These are phyloP conservation scores for Plotosus lineatus DNA, from an alignment of 2,113 vertebrate species.

Conservation along the genomic window DNA sequence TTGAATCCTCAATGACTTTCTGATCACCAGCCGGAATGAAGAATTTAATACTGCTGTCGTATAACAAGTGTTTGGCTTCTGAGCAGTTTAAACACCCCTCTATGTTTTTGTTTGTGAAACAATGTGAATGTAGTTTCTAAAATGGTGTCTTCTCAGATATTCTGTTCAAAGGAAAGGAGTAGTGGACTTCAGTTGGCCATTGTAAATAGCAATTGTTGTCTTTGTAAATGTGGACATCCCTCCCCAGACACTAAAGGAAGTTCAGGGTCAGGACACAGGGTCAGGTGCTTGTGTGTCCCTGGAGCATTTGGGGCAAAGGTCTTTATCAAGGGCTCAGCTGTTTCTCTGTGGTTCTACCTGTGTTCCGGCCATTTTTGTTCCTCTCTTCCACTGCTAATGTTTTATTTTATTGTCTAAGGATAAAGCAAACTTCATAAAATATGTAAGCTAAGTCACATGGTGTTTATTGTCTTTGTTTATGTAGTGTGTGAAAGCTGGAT, in stretches of 20 bases:
- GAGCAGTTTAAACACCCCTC: not conserved
- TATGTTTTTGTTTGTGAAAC: not conserved
- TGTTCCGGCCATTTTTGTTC: not conserved
- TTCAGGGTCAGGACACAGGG: slow-evolving; percentile 1
- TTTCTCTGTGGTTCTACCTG: not conserved
- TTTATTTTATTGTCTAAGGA: not conserved
- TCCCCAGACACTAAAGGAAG: slow-evolving; percentile 4
- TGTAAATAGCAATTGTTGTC: slow-evolving; percentile 12
- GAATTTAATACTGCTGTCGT: not conserved
- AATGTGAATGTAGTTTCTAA: not conserved
- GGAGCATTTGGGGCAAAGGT: not conserved
- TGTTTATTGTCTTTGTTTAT: not conserved
- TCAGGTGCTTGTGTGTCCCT: not conserved
- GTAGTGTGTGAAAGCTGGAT: not conserved
- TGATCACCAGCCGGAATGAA: not conserved
- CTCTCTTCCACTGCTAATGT: not conserved
- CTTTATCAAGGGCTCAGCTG: not conserved
- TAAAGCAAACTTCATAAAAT: not conserved
- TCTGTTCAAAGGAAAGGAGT: not conserved
- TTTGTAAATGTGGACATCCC: not conserved
- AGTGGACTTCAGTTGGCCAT: not conserved
- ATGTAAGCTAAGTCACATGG: not conserved
- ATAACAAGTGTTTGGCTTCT: not conserved
- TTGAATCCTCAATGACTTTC: no score
- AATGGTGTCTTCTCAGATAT: not conserved